Conservation (phyloP, 2,888 invertebrate species). For the Tinea pellionella region DNA sequence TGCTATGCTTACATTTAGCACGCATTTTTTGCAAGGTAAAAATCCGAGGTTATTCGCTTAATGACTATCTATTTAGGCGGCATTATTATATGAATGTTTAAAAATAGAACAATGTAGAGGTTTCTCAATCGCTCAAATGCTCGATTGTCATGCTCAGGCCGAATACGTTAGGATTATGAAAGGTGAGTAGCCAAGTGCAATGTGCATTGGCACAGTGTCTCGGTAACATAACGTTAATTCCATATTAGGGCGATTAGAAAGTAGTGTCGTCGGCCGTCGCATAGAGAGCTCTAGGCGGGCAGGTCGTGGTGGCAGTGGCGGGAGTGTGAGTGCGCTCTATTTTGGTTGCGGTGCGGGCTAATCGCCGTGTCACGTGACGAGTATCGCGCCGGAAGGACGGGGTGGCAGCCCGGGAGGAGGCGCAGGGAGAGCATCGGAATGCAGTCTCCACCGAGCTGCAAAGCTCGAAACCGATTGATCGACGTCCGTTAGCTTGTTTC, state of each 20-base stretch:
- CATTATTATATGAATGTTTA: neutral
- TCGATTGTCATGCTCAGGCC: neutral
- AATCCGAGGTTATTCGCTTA: neutral
- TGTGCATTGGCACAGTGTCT: neutral
- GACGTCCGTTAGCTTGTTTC: conserved; percentile 25
- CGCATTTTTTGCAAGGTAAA: conserved; percentile 5
- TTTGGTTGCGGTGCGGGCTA: conserved; percentile 63
- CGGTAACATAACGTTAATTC: neutral
- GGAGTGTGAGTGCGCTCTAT: conserved; percentile 54
- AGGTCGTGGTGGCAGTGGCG: neutral
- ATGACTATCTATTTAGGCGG: neutral
- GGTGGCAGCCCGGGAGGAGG: conserved; percentile 37
- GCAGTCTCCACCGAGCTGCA: conserved; percentile 45
- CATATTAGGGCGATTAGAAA: conserved; percentile 8
- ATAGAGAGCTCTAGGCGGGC: neutral
- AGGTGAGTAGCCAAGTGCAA: neutral
- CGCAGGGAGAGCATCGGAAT: conserved; percentile 48
- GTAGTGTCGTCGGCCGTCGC: neutral
- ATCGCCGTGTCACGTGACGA: conserved; percentile 66
- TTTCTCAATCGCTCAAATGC: neutral
- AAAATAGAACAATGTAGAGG: neutral
- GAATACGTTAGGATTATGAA: neutral
- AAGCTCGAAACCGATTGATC: conserved; percentile 43
- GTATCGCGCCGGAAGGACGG: conserved; percentile 62
- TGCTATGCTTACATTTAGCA: neutral